A percentile compares a stretch with the other conserved stretches of the same genome.
These are phyloP conservation scores for Rhagium mordax DNA, from an alignment of 2,888 invertebrate genomes.

Conservation along the genomic window DNA sequence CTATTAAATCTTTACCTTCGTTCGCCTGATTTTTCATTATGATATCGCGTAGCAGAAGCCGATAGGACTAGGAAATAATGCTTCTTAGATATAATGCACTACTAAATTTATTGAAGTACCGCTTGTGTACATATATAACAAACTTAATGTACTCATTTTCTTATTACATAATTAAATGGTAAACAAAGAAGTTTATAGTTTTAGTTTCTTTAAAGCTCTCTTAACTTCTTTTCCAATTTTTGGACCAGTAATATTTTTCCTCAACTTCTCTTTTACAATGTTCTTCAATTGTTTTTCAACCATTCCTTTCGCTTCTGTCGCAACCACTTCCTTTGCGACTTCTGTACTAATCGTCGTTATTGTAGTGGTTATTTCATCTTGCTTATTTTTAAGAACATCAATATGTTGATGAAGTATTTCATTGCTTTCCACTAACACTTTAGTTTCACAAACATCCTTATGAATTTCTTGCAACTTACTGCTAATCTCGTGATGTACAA, in stretches of 20 bases:
- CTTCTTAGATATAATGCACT: no score
- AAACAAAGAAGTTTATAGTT: neutral
- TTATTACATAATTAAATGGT: no score
- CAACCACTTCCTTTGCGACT: conserved; percentile 14
- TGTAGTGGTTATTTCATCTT: conserved; percentile 32
- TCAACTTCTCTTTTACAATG: conserved; percentile 20
- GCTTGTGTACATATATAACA: no score
- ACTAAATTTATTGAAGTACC: no score
- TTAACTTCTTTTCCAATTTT: conserved; percentile 26
- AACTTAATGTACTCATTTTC: no score
- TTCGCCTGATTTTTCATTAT: no score
- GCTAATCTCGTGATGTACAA: neutral
- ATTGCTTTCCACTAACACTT: conserved; percentile 24
- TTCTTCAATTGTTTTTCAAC: conserved; percentile 12
- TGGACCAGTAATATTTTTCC: conserved; percentile 34
- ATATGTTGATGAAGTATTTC: conserved; percentile 26
- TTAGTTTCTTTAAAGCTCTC: conserved; percentile 14
- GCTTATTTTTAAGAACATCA: conserved; percentile 24
- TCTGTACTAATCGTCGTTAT: conserved; percentile 10
- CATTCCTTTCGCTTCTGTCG: conserved; percentile 6
- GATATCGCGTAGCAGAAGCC: no score
- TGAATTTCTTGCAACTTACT: conserved; percentile 37
- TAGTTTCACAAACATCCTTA: conserved; percentile 33
- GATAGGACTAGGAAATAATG: no score
- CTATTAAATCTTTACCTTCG: no score